Evolutionary conservation across 2,888 invertebrate genomes (phyloP).

Genomic region (Celastrina argiolus): DNA sequence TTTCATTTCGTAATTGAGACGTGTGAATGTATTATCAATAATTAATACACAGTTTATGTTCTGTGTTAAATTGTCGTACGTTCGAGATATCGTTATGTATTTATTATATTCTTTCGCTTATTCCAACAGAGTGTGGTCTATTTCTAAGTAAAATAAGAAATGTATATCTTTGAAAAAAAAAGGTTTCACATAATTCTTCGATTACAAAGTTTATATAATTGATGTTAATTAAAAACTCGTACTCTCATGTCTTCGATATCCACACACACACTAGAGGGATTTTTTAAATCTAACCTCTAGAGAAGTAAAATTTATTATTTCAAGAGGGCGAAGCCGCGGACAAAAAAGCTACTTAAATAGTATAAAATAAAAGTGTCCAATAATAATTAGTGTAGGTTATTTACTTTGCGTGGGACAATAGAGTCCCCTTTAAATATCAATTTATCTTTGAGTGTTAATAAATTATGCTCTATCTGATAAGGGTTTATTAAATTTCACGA

Average conservation of each 20-base stretch:
- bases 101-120: not conserved
- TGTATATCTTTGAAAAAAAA: too few relatives aligned
- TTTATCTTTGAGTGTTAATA: slow-evolving; percentile 51
- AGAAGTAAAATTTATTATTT: too few relatives aligned
- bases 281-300: too few relatives aligned
- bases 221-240: too few relatives aligned
- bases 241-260: too few relatives aligned
- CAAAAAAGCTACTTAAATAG: not conserved
- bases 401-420: not conserved
- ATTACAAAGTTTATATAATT: too few relatives aligned
- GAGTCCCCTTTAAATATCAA: slow-evolving; percentile 30
- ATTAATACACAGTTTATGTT: not conserved
- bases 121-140: too few relatives aligned
- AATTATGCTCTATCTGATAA: slow-evolving; percentile 61
- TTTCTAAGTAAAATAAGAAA: too few relatives aligned
- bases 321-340: too few relatives aligned
- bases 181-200: too few relatives aligned
- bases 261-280: too few relatives aligned
- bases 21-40: slow-evolving; percentile 4
- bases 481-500: slow-evolving; percentile 65
- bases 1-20: slow-evolving; percentile 3
- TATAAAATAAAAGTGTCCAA: not conserved
- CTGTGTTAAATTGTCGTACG: not conserved
- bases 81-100: not conserved
- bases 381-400: slow-evolving; percentile 4